Evolutionary conservation across 2,113 vertebrate genomes (phyloP), one percentile per base, ranked within the genome.

Genomic region (Myanophis thanlyinensis): DNA sequence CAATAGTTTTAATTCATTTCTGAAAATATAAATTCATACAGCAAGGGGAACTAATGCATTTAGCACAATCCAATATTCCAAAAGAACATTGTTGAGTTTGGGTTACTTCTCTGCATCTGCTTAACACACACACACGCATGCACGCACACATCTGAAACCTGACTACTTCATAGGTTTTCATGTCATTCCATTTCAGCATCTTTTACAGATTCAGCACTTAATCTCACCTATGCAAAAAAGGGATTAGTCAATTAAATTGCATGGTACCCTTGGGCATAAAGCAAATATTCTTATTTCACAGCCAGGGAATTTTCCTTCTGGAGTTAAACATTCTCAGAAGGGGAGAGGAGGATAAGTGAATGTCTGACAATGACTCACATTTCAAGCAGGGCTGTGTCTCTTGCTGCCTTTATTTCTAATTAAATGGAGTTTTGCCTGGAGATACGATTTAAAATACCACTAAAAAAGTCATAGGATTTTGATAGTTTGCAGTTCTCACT

Each of bases 211-310:
- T 91, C 73, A 91, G 73, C 40, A 91, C 73, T 85, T 46, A 56
- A 51, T 48, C 53, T 91, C 54, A 67, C 30, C 91, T 91, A 62
- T 87, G 53, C 88, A 89, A 89, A 51, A 51, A 62, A 87, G 56
- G 30, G 22, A 87, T 62, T 91, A 91, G 46, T 87, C 85, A 87
- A 87, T 91, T 59, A 59, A 91, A 91, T 49, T 11, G n/a, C 87
- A 11, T 87, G 84, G 56, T 91, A 59, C 90, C 53, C 30, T 54
- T 62, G 48, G 46, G 53, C 52, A 87, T 51, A 49, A 91, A 87
- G 46, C 59, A 91, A 87, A 87, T 87, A 91, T 49, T 87, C 53
- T 91, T 27, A 86, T 91, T 91, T 86, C 80, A 86, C 90, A 86
- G 80, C 11, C 27, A 44, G 80, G 52, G 51, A 56, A 56, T 91